Evolutionary conservation across 2,888 invertebrate species (phyloP).

Genomic region (Antheraea yamamai): DNA sequence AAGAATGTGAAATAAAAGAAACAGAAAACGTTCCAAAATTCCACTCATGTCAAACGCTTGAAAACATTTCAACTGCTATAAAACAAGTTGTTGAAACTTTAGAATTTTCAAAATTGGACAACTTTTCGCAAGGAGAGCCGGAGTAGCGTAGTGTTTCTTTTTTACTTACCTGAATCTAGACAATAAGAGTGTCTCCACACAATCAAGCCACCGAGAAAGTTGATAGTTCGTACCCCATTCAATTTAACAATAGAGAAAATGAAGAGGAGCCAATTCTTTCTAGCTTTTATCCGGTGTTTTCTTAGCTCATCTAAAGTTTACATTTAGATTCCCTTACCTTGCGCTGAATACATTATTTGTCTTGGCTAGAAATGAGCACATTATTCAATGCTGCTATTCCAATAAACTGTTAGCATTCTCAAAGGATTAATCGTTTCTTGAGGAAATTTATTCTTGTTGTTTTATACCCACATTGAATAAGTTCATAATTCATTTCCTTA

Average conservation of each 20-base stretch:
- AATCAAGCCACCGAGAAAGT: slow-evolving; percentile 73
- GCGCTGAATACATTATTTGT: slow-evolving; percentile 72
- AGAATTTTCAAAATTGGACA: slow-evolving; percentile 69
- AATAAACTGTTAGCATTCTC: slow-evolving; percentile 62
- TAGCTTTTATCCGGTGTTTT: slow-evolving; percentile 71
- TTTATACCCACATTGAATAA: slow-evolving; percentile 37
- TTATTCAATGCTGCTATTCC: slow-evolving; percentile 61
- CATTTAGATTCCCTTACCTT: slow-evolving; percentile 64
- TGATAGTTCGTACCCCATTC: slow-evolving; percentile 77
- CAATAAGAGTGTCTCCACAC: slow-evolving; percentile 76
- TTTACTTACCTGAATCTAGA: slow-evolving; percentile 76
- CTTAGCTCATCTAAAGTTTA: slow-evolving; percentile 72
- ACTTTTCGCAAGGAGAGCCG: slow-evolving; percentile 63
- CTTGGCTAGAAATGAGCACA: slow-evolving; percentile 61
- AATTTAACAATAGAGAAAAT: slow-evolving; percentile 79
- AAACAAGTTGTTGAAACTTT: slow-evolving; percentile 56
- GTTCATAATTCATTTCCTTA: background rate
- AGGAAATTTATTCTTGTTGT: slow-evolving; percentile 40
- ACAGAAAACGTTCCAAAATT: slow-evolving; percentile 41
- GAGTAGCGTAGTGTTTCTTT: slow-evolving; percentile 61
- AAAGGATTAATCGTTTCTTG: slow-evolving; percentile 47
- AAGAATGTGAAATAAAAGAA: slow-evolving; percentile 14
- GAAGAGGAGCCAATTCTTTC: slow-evolving; percentile 76
- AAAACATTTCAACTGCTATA: slow-evolving; percentile 50
- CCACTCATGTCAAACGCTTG: slow-evolving; percentile 47